Base-by-base conservation (phyloP, 1,140 invertebrate genomes). In the Dendrolimus kikuchii region DNA sequence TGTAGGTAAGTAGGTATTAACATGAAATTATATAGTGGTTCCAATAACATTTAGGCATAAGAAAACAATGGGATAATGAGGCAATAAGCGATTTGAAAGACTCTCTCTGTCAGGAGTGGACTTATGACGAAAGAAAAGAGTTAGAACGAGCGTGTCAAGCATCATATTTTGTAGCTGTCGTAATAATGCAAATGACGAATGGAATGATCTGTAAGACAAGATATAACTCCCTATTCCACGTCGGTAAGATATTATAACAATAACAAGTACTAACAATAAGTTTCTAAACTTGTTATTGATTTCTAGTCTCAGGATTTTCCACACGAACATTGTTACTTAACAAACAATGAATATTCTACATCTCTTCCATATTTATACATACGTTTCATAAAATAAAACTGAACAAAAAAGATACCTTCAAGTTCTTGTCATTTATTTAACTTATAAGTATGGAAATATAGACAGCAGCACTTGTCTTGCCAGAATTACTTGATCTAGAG, bases 21-120 rank as follows among this genome's bases (percentile, higher is more conserved):
- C 23, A 23, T 23, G 23, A 23, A 23, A 23, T 1, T 23, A 23
- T 23, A 23, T 23, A 23, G 2, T 36, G 10, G 8, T 48, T 49
- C 23, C 7, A 9, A 37, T 49, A 43, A 41, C 50, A 57, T 38
- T 37, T 10, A 85, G 81, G 81, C 45, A 77, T 85, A 38, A 61
- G 81, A 46, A 39, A 73, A 8, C 43, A 53, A 40, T 97, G 95
- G 95, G 95, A 96, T 65, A 91, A 93, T 40, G 87, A 88, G 57
- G 88, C 90, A 4, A 88, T 95, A 10, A 93, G 93, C 62, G 93
- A 95, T 76, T 71, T 96, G 0, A 81, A 89, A 56, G 95, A 97
- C 80, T 95, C 94, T 4, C 94, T 94, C 68, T 95, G 95, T 6
- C 94, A 96, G 75, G 92, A 94, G 74, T 97, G 95, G 82, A 81